These are phyloP conservation scores for Pristionchus exspectatus DNA, from an alignment of 2,888 invertebrate genomes.

Conservation along the genomic window DNA sequence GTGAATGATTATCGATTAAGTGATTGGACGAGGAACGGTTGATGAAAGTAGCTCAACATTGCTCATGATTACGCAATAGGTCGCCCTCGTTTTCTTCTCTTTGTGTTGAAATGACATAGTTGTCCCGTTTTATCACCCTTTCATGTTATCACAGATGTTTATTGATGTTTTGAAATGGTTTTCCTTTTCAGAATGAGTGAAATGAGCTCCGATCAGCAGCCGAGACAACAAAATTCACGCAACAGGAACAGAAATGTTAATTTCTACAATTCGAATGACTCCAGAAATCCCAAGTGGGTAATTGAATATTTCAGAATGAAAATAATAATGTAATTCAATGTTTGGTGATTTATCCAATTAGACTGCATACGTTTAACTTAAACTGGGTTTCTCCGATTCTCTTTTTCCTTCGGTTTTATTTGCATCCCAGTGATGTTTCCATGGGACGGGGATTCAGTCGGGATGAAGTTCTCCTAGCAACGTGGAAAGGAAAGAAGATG, in stretches of 20 bases:
- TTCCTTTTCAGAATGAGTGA: background rate
- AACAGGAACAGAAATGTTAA: background rate
- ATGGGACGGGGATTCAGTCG: background rate
- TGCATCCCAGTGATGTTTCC: background rate
- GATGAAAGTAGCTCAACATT: background rate
- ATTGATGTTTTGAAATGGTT: background rate
- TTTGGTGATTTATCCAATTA: background rate
- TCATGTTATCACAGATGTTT: background rate
- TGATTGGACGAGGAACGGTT: background rate
- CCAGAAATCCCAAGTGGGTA: background rate
- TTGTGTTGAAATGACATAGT: background rate
- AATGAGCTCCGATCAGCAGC: slow-evolving; percentile 3
- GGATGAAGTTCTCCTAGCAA: background rate
- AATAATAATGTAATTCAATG: background rate
- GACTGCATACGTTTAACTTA: background rate
- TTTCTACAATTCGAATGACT: background rate
- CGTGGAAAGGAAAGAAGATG: background rate
- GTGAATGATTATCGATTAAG: background rate
- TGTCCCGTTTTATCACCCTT: background rate
- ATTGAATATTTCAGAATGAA: background rate
- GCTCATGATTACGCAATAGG: slow-evolving; percentile 39
- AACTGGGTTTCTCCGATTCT: background rate
- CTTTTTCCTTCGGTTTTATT: background rate
- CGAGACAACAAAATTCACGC: background rate
- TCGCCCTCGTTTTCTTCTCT: background rate